A percentile compares a stretch with the other conserved stretches of the same genome.
These are phyloP conservation scores for Drosophila nr. perissopoda DNA, from an alignment of 2,888 invertebrate genomes.

Conservation along the genomic window DNA sequence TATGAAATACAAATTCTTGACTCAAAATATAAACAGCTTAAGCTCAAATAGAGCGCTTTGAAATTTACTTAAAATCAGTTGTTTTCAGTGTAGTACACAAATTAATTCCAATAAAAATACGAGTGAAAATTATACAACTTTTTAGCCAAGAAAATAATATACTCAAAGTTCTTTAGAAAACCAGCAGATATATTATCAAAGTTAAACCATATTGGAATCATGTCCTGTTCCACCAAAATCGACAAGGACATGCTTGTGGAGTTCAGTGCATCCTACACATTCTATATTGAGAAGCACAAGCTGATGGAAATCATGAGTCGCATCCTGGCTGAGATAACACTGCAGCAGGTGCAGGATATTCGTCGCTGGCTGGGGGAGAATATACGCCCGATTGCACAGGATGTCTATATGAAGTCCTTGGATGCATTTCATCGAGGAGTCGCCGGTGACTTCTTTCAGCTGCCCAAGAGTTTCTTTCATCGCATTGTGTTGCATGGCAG, in stretches of 20 bases:
- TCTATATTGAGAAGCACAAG: conserved; percentile 83
- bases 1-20: background rate
- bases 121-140: background rate
- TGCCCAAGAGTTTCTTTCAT: conserved; percentile 79
- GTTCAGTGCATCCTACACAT: conserved; percentile 77
- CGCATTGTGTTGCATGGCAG: conserved; percentile 87
- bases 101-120: background rate
- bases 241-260: conserved; percentile 59
- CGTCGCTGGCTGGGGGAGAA: conserved; percentile 78
- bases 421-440: conserved; percentile 57
- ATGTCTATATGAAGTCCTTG: conserved; percentile 70
- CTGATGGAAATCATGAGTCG: conserved; percentile 80
- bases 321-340: conserved; percentile 68
- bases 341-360: conserved; percentile 58
- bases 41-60: background rate
- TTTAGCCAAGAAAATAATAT: background rate
- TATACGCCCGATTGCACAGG: conserved; percentile 67
- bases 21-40: background rate
- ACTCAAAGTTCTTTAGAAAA: background rate
- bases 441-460: conserved; percentile 58
- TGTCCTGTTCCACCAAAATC: conserved; percentile 58
- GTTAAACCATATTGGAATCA: conserved; percentile 19
- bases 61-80: background rate
- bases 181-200: background rate
- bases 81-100: background rate